Conservation (phyloP, 2,113 vertebrate genomes). For the Dendrocopos noguchii region DNA sequence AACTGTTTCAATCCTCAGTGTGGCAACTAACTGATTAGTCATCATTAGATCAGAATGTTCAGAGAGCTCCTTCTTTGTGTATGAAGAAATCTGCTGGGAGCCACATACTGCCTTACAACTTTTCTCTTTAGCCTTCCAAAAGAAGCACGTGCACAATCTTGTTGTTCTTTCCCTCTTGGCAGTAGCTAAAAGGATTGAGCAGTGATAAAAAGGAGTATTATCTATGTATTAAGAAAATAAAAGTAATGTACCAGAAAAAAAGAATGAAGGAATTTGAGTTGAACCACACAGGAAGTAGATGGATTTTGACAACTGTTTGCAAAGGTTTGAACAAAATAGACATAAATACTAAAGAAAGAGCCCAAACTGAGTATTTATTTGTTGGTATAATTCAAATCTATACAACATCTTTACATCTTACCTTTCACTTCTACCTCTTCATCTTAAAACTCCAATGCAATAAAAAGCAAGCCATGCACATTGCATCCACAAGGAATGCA, state of each 20-base stretch:
- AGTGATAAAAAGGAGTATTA: background rate
- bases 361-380: background rate
- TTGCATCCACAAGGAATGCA: background rate
- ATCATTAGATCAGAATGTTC: background rate
- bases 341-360: background rate
- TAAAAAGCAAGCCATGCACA: background rate
- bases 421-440: background rate
- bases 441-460: background rate
- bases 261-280: background rate
- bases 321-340: background rate
- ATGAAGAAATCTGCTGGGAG: background rate
- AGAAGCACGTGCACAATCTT: fast-evolving
- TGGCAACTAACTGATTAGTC: background rate
- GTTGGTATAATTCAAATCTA: background rate
- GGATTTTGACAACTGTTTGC: background rate
- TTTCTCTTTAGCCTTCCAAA: background rate
- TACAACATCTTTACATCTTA: background rate
- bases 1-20: background rate
- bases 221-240: background rate
- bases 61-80: background rate
- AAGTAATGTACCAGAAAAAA: background rate
- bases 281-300: background rate
- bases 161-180: background rate
- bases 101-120: background rate
- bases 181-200: background rate